These are phyloP conservation scores for Tetramorium parvispinum DNA, from an alignment of 1,140 invertebrate species.

Conservation along the genomic window DNA sequence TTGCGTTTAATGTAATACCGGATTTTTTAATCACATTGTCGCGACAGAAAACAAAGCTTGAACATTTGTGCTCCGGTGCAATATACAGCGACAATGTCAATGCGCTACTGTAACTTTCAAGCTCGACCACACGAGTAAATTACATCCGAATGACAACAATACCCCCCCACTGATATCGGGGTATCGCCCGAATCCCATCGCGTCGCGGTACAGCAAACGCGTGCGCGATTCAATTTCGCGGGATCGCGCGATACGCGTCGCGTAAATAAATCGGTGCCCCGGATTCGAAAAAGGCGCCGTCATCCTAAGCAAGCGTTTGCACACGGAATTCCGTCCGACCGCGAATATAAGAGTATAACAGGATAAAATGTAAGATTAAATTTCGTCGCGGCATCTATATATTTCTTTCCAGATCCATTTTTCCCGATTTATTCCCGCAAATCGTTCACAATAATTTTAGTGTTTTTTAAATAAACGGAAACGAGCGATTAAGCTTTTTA, in stretches of 20 bases:
- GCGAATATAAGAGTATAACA: not conserved
- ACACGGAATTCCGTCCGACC: not conserved
- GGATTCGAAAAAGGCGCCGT: slow-evolving; percentile 17
- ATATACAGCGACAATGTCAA: slow-evolving; percentile 43
- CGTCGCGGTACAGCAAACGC: slow-evolving; percentile 2
- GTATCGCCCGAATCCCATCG: slow-evolving; percentile 38
- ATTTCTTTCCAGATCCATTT: not conserved
- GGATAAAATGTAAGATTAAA: slow-evolving; percentile 7
- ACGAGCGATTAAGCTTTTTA: not conserved
- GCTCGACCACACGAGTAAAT: slow-evolving; percentile 54
- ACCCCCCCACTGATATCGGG: slow-evolving; percentile 26
- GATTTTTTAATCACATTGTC: slow-evolving; percentile 11
- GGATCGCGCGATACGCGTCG: slow-evolving; percentile 38
- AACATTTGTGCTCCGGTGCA: not conserved
- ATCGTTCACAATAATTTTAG: not conserved
- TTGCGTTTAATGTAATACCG: slow-evolving; percentile 17
- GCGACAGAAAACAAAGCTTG: slow-evolving; percentile 25
- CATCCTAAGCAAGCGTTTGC: slow-evolving; percentile 14
- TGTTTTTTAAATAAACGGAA: slow-evolving; percentile 13
- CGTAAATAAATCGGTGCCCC: slow-evolving; percentile 40
- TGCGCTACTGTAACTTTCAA: slow-evolving; percentile 46
- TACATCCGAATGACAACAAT: slow-evolving; percentile 60
- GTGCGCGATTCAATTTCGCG: slow-evolving; percentile 54
- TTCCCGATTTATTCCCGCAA: not conserved
- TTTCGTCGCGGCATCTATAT: slow-evolving; percentile 10